Evolutionary conservation across 2,797 vertebrate genomes (phyloP).

Genomic region (Urocyon cinereoargenteus): DNA sequence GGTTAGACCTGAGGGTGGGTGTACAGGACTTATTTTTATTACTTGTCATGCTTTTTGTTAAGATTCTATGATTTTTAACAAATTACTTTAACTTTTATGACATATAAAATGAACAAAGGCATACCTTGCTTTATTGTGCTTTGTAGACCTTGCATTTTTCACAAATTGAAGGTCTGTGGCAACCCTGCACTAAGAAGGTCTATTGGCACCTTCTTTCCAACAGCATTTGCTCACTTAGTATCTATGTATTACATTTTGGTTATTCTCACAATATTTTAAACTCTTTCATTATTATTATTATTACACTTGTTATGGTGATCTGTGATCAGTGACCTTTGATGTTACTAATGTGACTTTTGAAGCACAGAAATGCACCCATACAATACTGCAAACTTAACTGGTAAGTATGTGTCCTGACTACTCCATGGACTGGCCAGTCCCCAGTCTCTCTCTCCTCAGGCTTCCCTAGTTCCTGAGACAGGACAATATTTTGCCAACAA

Average conservation of each 20-base stretch:
- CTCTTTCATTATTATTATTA: not conserved
- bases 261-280: not conserved
- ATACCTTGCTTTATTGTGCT: not conserved
- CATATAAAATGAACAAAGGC: not conserved
- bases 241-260: not conserved
- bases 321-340: not conserved
- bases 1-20: not conserved
- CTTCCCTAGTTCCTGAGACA: not conserved
- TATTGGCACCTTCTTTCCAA: not conserved
- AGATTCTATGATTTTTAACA: constrained; percentile 46
- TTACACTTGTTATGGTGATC: not conserved
- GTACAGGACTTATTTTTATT: constrained; percentile 27
- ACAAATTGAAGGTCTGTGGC: not conserved
- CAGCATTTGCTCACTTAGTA: not conserved
- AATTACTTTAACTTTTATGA: not conserved
- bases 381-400: not conserved
- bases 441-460: not conserved
- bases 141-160: not conserved
- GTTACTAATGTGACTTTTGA: not conserved
- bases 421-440: not conserved
- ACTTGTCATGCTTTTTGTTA: not conserved
- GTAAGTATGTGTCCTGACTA: not conserved
- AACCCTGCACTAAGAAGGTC: not conserved
- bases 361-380: not conserved
- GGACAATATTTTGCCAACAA: not conserved